Evolutionary conservation across 1,140 invertebrate species (phyloP).

Genomic region (Eufriesea mexicana): DNA sequence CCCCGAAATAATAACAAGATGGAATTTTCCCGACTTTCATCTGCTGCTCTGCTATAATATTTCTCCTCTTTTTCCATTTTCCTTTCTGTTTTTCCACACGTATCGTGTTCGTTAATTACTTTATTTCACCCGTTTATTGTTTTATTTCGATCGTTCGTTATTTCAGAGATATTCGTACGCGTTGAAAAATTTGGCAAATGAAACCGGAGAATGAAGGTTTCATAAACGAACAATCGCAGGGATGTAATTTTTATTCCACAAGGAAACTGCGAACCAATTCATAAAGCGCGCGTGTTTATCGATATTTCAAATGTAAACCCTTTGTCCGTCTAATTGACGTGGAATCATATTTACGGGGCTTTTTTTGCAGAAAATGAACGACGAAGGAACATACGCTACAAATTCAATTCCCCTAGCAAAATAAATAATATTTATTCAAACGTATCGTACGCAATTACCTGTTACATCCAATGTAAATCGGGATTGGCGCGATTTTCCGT

Average conservation of each 20-base stretch:
- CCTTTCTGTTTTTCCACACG: too few species aligned
- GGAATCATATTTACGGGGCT: background rate
- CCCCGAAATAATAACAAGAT: background rate
- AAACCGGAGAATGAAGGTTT: background rate
- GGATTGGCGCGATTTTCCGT: background rate
- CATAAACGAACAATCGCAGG: background rate
- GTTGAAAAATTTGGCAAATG: background rate
- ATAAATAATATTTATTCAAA: constrained; percentile 4
- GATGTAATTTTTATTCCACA: background rate
- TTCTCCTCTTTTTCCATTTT: background rate
- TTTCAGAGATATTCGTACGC: background rate
- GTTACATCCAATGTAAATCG: background rate
- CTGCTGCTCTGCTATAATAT: background rate
- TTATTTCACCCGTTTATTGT: background rate
- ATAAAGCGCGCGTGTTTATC: background rate
- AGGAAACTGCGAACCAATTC: too few species aligned
- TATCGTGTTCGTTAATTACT: background rate
- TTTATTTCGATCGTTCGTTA: background rate
- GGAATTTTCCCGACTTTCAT: background rate
- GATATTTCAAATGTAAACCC: background rate
- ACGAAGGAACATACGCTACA: background rate
- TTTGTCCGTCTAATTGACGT: background rate
- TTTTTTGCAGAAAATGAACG: constrained; percentile 9
- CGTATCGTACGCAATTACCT: background rate
- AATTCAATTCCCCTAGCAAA: constrained; percentile 7